Base-by-base conservation (phyloP, 1,140 invertebrate species). In the Myzus persicae region DNA sequence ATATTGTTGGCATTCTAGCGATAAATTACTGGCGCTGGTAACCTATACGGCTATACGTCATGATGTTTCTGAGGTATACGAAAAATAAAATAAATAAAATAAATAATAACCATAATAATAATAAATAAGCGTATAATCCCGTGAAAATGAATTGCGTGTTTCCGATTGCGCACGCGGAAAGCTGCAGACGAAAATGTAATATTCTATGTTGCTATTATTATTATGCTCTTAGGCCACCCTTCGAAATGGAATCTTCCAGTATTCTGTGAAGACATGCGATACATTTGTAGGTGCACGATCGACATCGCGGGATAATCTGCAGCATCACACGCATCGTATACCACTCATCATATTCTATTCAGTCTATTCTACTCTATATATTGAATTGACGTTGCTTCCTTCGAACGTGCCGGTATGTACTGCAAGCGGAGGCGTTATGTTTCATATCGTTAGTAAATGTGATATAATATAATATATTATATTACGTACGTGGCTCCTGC, bases 11-110 rank as follows among this genome's bases (percentile, higher is more conserved):
- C n/a, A 76, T 76, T 76, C 59, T n/a, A n/a, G 31, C 59, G 59
- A 76, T 76, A 76, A 76, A 76, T 76, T n/a, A 76, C 59, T n/a
- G 59, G 59, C 31, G 59, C 59, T n/a, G 59, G 59, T 76, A 76
- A 76, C 31, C 31, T n/a, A n/a, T 76, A 67, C 26, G 3, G 31
- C 59, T 67, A 67, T 31, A 67, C 59, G 59, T 76, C 59, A 76
- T 76, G 59, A 76, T 76, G 31, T 76, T 76, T 76, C 14, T 18
- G 14, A 76, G 59, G 14, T 76, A 76, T 5, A 76, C 59, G 59
- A 6, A 18, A n/a, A n/a, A 20, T 18, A 51, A 51, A 48, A 48
- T 18, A n/a, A n/a, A 20, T 18, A 51, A 51, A 48, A 48, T 18
- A 46, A 46, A 46, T 14, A 46, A 51, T 48, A 51, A 51, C 22